Conservation (phyloP, 2,113 vertebrate genomes). For the Nibea albiflora region DNA sequence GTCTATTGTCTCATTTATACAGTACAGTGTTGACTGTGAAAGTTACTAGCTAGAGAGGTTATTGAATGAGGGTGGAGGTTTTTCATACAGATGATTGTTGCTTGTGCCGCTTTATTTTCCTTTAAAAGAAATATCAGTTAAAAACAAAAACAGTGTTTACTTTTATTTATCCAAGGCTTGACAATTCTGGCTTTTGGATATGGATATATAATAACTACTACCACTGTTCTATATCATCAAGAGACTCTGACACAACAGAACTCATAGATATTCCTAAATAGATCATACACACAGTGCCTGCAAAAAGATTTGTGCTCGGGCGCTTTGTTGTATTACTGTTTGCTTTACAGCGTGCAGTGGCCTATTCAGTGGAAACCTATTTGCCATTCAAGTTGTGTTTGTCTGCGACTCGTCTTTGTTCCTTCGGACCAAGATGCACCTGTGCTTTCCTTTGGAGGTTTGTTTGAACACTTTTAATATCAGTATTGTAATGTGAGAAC, state of each 20-base stretch:
- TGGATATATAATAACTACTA: background rate
- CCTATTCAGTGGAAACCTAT: constrained; percentile 37
- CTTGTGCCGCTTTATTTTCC: background rate
- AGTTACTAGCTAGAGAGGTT: background rate
- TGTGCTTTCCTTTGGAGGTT: constrained; percentile 53
- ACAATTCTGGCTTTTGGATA: background rate
- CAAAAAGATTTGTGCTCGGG: constrained; percentile 11
- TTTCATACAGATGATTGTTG: background rate
- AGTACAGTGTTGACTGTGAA: background rate
- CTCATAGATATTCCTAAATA: background rate
- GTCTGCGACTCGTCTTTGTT: constrained; percentile 54
- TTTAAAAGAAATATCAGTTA: background rate
- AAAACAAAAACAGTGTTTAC: background rate
- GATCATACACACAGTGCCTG: background rate
- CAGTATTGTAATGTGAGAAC: constrained; percentile 41
- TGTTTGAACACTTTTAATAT: constrained; percentile 65
- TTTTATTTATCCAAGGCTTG: background rate
- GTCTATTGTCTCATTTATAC: background rate
- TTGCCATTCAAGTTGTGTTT: constrained; percentile 65
- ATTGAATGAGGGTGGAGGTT: background rate
- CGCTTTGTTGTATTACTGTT: constrained; percentile 46
- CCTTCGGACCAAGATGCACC: constrained; percentile 56
- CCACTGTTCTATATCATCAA: background rate
- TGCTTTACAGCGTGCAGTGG: constrained; percentile 39
- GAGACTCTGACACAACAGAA: background rate